Percentiles rank a stretch among this genome's conserved stretches.
Conservation (phyloP, 1,140 invertebrate genomes). For the Mactra quadrangularis region DNA sequence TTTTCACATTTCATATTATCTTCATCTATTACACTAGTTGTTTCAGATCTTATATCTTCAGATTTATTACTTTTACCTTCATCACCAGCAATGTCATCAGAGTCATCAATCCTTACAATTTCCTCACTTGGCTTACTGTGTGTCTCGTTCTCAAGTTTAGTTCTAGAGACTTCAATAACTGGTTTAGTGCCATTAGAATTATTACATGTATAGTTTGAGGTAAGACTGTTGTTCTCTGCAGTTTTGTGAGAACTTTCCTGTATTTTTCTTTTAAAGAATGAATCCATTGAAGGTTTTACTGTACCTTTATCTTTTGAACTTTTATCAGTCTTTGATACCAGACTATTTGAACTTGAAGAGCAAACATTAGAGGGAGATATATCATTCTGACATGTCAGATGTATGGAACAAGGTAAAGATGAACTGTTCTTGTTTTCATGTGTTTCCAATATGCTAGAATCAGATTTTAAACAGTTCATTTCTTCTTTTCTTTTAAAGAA, state of each 20-base stretch:
- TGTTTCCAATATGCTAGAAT: neutral
- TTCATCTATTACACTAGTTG: neutral
- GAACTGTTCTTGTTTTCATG: too few relatives aligned
- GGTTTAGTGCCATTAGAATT: too few relatives aligned
- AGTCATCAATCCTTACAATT: neutral
- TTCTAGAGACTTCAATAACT: too few relatives aligned
- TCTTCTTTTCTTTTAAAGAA: slow-evolving; percentile 36
- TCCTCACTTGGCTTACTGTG: neutral
- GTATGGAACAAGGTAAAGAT: too few relatives aligned
- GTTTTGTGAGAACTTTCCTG: neutral
- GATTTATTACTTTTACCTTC: neutral
- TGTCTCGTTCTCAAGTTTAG: neutral
- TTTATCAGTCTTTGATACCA: neutral
- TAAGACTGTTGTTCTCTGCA: too few relatives aligned
- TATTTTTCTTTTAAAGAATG: slow-evolving; percentile 15
- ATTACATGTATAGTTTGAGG: too few relatives aligned
- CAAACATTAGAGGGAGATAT: too few relatives aligned
- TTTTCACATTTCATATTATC: slow-evolving; percentile 80
- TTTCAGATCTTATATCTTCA: neutral
- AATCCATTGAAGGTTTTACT: neutral
- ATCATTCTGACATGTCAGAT: too few relatives aligned
- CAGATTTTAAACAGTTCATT: neutral
- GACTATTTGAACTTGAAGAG: too few relatives aligned
- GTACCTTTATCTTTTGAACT: too few relatives aligned
- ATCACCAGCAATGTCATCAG: neutral